A percentile compares a stretch with the other conserved stretches of the same genome.
phyloP scores from a whole-genome alignment of 2,888 invertebrate species.

The Nemoura dubitans region DNA sequence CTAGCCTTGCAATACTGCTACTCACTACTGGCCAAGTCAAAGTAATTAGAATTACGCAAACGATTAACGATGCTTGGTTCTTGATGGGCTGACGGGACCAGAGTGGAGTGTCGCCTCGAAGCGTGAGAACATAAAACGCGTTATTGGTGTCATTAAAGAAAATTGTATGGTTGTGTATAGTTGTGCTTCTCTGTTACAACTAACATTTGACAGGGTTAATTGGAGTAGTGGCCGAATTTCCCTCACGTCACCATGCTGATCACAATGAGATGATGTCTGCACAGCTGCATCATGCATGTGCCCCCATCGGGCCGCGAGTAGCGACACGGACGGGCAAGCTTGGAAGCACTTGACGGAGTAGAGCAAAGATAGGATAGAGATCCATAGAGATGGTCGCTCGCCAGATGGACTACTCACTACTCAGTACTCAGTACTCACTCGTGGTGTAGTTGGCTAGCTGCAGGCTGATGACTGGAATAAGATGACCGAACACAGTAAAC shows the following conservation, averaged over 20 bases:
- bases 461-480: background rate
- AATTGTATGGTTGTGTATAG: background rate
- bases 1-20: background rate
- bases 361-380: no score
- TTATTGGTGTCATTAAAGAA: background rate
- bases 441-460: background rate
- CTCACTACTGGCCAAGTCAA: background rate
- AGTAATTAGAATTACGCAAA: slow-evolving; percentile 12
- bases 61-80: background rate
- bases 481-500: background rate
- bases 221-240: background rate
- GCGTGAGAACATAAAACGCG: slow-evolving; percentile 12
- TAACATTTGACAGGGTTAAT: slow-evolving; percentile 7
- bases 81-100: background rate
- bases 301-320: background rate
- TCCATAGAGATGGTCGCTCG: no score
- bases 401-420: no score
- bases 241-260: background rate
- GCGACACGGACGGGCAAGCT: background rate
- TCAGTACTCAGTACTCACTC: background rate
- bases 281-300: background rate
- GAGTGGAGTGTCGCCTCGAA: background rate
- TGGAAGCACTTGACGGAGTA: background rate
- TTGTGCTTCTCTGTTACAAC: background rate
- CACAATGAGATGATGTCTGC: background rate